phyloP scores from a whole-genome alignment of 2,888 invertebrate genomes.

The Operophtera brumata region DNA sequence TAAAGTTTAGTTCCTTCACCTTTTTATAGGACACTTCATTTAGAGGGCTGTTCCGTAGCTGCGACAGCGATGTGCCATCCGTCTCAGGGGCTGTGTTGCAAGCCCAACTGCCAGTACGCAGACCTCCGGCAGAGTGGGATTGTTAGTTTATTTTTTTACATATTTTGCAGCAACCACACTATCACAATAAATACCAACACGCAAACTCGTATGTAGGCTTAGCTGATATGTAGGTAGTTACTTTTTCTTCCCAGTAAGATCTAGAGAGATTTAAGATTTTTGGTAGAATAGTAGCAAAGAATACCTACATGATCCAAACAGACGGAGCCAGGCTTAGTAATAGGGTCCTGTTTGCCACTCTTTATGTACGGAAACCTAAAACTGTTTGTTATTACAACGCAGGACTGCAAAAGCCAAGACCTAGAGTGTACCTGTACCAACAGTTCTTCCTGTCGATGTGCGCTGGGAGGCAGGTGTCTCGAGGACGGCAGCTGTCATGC shows the following conservation, averaged over 20 bases:
- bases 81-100: constrained; percentile 78
- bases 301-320: too few relatives aligned
- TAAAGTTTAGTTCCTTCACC: too few relatives aligned
- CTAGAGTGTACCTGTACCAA: constrained; percentile 58
- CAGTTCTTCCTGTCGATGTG: constrained; percentile 57
- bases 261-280: too few relatives aligned
- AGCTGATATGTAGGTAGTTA: too few relatives aligned
- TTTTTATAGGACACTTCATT: constrained; percentile 53
- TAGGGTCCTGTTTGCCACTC: too few relatives aligned
- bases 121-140: constrained; percentile 62
- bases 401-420: constrained; percentile 66
- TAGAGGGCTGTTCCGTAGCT: constrained; percentile 73
- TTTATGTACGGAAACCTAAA: not conserved
- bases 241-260: too few relatives aligned
- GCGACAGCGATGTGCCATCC: constrained; percentile 72
- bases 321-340: too few relatives aligned
- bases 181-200: not conserved
- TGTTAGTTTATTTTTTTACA: constrained; percentile 50
- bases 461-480: constrained; percentile 69
- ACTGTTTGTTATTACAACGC: constrained; percentile 9
- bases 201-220: not conserved
- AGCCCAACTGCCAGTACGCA: constrained; percentile 58
- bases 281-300: too few relatives aligned
- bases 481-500: constrained; percentile 67
- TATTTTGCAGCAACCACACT: too few relatives aligned